These are phyloP conservation scores for Alcedo atthis DNA, from an alignment of 2,797 vertebrate genomes.

Conservation along the genomic window DNA sequence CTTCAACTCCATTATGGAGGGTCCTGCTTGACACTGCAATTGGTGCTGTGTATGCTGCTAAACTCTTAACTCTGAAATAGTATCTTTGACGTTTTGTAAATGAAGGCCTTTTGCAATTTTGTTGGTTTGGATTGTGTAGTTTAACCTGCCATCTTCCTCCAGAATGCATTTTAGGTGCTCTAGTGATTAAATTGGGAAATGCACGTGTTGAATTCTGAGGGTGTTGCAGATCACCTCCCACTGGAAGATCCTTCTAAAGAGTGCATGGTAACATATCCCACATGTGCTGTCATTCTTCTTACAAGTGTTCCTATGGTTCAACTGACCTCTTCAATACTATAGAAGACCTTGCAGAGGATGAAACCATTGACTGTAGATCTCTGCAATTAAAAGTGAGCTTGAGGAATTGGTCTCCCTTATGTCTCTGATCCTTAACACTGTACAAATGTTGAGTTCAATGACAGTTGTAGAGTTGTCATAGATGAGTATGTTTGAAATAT, in stretches of 20 bases:
- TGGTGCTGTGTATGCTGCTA: neutral
- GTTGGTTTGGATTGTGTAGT: neutral
- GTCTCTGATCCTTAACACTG: accelerated
- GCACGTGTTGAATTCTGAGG: neutral
- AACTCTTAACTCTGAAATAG: neutral
- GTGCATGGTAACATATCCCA: accelerated
- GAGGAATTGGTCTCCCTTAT: neutral
- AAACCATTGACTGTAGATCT: neutral
- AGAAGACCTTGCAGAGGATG: neutral
- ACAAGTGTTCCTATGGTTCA: neutral
- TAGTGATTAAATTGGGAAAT: neutral
- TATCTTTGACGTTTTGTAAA: neutral
- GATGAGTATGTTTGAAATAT: too few relatives aligned
- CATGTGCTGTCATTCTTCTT: accelerated
- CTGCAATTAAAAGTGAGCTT: neutral
- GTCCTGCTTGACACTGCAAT: neutral
- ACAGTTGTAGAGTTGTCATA: neutral
- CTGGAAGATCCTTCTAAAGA: neutral
- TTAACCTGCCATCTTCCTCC: neutral
- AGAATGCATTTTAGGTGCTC: neutral
- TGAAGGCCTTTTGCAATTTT: neutral
- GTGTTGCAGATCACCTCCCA: neutral
- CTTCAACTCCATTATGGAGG: neutral
- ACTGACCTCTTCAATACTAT: neutral
- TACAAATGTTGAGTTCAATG: neutral